Percentiles rank a stretch among this genome's conserved stretches.
Conservation (phyloP, 2,888 invertebrate species). For the Cheilosia urbana region DNA sequence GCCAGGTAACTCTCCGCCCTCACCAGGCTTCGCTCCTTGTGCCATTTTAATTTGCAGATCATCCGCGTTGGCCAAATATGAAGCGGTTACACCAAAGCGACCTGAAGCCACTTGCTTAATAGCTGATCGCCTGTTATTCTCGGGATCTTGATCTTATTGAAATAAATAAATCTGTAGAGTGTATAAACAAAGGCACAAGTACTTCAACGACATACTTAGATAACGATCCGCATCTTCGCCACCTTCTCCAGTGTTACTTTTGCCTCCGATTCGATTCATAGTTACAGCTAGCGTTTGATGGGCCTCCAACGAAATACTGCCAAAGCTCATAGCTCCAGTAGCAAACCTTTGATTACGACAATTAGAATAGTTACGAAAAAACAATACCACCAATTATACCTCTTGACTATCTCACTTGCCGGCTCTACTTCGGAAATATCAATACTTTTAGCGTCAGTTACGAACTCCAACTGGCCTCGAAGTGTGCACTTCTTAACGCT, state of each 20-base stretch:
- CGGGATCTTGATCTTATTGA: conserved; percentile 87
- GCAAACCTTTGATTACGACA: conserved; percentile 80
- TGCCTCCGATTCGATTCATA: conserved; percentile 98
- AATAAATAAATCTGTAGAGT: background rate
- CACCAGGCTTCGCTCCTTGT: conserved; percentile 99
- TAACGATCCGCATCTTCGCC: conserved; percentile 94
- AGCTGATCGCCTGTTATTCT: conserved; percentile 94
- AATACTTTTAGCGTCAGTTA: conserved; percentile 90
- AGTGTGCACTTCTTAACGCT: conserved; percentile 94
- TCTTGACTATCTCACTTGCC: conserved; percentile 96
- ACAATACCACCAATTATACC: conserved; percentile 86
- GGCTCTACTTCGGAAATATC: conserved; percentile 95
- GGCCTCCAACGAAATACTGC: conserved; percentile 98
- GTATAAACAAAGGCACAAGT: background rate
- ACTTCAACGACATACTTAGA: conserved; percentile 83
- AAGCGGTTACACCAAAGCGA: conserved; percentile 98
- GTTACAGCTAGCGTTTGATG: conserved; percentile 97
- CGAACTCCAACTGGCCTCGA: conserved; percentile 96
- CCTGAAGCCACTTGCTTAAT: conserved; percentile 99
- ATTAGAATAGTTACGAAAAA: background rate
- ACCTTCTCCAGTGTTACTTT: conserved; percentile 99
- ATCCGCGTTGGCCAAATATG: conserved; percentile 98
- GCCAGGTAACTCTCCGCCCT: conserved; percentile 98
- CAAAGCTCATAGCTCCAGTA: conserved; percentile 97
- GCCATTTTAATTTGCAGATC: conserved; percentile 99